Percentiles rank a stretch among this genome's conserved stretches.
Conservation (phyloP, 2,888 invertebrate genomes). For the Lottia scabra region DNA sequence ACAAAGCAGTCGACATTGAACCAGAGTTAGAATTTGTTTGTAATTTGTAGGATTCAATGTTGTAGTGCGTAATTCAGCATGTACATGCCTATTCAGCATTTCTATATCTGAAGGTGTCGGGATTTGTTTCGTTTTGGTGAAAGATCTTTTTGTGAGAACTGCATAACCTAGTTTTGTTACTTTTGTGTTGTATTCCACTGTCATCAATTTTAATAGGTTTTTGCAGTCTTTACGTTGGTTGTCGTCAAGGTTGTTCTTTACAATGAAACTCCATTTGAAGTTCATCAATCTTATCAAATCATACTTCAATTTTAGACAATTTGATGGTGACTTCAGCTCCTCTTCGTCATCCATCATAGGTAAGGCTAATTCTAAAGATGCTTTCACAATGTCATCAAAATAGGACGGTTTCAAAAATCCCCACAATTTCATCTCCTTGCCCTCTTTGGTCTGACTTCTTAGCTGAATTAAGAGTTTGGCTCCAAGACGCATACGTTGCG, state of each 20-base stretch:
- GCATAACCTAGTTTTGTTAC: conserved; percentile 15
- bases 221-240: neutral
- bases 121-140: neutral
- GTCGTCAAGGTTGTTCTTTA: neutral
- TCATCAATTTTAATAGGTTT: conserved; percentile 16
- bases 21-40: conserved; percentile 10
- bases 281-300: too few species aligned
- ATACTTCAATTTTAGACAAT: too few species aligned
- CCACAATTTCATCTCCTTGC: neutral
- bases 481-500: neutral
- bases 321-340: neutral
- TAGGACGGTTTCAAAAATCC: neutral
- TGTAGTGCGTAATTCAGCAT: too few species aligned
- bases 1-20: conserved; percentile 6
- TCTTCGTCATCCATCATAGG: neutral
- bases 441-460: neutral
- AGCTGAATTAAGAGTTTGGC: neutral
- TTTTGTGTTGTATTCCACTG: conserved; percentile 17
- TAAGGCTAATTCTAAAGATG: neutral
- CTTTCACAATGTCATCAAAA: neutral
- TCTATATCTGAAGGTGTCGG: conserved; percentile 2
- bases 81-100: neutral
- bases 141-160: conserved; percentile 12
- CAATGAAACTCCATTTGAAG: too few species aligned
- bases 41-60: neutral